phyloP scores from a whole-genome alignment of 64 coral and sea anemone genomes.

The Actinia equina region DNA sequence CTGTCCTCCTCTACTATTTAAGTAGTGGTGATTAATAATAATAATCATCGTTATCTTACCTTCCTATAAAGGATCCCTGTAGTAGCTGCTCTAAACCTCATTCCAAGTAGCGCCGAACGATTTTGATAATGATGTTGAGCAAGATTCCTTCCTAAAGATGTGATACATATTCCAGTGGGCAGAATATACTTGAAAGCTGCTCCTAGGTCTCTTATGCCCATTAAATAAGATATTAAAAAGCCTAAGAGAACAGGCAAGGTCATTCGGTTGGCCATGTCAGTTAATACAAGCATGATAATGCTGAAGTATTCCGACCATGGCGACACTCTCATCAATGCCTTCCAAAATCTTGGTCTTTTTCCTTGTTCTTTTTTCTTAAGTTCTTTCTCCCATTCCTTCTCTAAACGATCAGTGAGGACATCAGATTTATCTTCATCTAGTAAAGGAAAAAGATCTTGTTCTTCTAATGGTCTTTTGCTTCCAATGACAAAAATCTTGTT shows the following conservation, averaged over 20 bases:
- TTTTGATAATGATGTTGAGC: conserved; percentile 97
- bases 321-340: conserved; percentile 84
- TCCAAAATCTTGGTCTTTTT: conserved; percentile 83
- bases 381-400: conserved; percentile 82
- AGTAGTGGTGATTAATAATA: no score
- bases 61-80: conserved; percentile 79
- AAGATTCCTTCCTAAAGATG: conserved; percentile 73
- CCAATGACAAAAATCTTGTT: conserved; percentile 87
- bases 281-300: conserved; percentile 71
- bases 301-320: conserved; percentile 75
- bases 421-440: conserved; percentile 86
- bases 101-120: conserved; percentile 73
- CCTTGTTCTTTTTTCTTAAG: conserved; percentile 57
- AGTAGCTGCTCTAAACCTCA: conserved; percentile 77
- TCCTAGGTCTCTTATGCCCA: conserved; percentile 72
- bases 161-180: conserved; percentile 86
- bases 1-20: no score
- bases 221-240: conserved; percentile 86
- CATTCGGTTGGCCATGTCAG: conserved; percentile 92
- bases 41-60: conserved; percentile 11
- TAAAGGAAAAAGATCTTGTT: conserved; percentile 77
- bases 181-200: conserved; percentile 86
- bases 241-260: conserved; percentile 76
- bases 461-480: conserved; percentile 82
- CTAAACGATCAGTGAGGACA: conserved; percentile 64